Evolutionary conservation across 1,140 invertebrate species (phyloP).

Genomic region (Drosophila funebris): DNA sequence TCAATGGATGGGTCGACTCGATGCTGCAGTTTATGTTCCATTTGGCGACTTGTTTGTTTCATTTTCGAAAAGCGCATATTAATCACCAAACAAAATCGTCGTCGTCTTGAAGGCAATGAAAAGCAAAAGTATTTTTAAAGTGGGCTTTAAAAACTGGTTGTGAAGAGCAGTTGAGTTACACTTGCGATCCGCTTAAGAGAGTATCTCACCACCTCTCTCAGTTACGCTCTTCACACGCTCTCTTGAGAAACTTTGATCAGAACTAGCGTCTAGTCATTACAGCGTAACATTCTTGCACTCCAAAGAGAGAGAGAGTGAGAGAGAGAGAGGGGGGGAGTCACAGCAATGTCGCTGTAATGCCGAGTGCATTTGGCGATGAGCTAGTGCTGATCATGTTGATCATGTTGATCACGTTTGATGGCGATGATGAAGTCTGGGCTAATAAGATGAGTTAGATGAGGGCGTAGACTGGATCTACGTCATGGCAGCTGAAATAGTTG

Average conservation of each 20-base stretch:
- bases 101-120: slow-evolving; percentile 73
- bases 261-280: slow-evolving; percentile 22
- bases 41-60: slow-evolving; percentile 54
- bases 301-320: no score
- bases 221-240: slow-evolving; percentile 19
- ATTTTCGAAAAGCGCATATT: slow-evolving; percentile 77
- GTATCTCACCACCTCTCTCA: slow-evolving; percentile 11
- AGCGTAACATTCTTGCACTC: slow-evolving; percentile 5
- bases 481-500: no score
- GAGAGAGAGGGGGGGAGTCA: no score
- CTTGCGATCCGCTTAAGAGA: slow-evolving; percentile 56
- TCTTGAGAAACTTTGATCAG: slow-evolving; percentile 24
- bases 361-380: slow-evolving; percentile 72
- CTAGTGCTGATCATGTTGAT: slow-evolving; percentile 28
- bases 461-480: slow-evolving; percentile 55
- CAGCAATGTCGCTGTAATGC: slow-evolving; percentile 42
- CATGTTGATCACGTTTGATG: slow-evolving; percentile 21
- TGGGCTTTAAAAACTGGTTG: slow-evolving; percentile 78
- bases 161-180: slow-evolving; percentile 69
- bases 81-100: slow-evolving; percentile 67
- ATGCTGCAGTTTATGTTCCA: slow-evolving; percentile 50
- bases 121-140: slow-evolving; percentile 81
- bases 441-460: no score
- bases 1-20: slow-evolving; percentile 49
- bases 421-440: slow-evolving; percentile 3